Conservation (phyloP, 2,113 vertebrate genomes). For the Vidua chalybeata region DNA sequence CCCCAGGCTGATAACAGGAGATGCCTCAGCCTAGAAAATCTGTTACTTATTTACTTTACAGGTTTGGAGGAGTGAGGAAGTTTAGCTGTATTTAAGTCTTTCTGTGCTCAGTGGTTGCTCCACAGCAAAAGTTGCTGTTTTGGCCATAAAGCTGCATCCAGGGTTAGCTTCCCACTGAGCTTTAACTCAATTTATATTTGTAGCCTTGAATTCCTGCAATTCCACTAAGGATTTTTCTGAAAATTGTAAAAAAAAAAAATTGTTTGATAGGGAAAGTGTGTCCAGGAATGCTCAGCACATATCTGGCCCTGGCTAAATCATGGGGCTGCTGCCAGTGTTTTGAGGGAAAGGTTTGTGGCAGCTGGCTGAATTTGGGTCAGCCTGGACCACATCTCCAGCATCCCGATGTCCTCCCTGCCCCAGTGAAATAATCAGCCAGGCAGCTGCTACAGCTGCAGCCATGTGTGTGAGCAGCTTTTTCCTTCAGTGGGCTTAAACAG, state of each 20-base stretch:
- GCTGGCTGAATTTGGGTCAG: background rate
- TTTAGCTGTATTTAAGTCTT: background rate
- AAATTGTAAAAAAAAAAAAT: background rate
- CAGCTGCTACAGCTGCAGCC: background rate
- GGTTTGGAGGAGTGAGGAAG: background rate
- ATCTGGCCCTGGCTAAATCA: rapidly evolving
- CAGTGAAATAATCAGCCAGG: background rate
- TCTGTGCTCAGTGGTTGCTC: background rate
- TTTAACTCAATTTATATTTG: background rate
- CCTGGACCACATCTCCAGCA: background rate
- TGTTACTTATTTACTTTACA: background rate
- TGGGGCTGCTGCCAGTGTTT: background rate
- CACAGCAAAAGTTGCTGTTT: background rate
- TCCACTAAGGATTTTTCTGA: background rate
- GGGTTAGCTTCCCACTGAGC: background rate
- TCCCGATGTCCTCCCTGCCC: rapidly evolving
- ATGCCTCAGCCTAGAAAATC: background rate
- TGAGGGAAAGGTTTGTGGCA: background rate
- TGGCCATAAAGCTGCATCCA: background rate
- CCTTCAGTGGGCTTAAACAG: background rate
- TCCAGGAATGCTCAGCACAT: background rate
- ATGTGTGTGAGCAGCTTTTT: background rate
- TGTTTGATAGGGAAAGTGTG: background rate
- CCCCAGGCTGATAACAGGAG: background rate
- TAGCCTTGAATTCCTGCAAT: background rate